A percentile compares a stretch with the other conserved stretches of the same genome.
Evolutionary conservation across 2,797 vertebrate species (phyloP).

Genomic region (Tolypeutes matacus): DNA sequence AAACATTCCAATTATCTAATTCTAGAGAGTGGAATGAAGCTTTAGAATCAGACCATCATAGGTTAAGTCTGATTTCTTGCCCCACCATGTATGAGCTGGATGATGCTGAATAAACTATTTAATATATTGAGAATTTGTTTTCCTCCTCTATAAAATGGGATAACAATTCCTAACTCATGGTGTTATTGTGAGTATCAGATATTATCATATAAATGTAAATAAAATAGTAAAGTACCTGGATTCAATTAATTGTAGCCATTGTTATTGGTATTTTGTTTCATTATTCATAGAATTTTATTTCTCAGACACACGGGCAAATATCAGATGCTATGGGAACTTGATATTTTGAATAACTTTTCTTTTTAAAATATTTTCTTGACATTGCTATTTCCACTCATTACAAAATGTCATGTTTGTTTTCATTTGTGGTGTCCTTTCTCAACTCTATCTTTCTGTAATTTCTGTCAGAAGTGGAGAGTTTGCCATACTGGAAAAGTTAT

Average conservation of each 20-base stretch:
- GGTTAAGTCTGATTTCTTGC: neutral
- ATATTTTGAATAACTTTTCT: constrained; percentile 46
- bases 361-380: constrained; percentile 44
- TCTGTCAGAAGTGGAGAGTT: constrained; percentile 37
- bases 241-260: neutral
- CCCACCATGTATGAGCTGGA: neutral
- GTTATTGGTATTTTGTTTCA: neutral
- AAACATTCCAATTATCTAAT: neutral
- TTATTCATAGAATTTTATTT: constrained; percentile 32
- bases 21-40: neutral
- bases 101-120: neutral
- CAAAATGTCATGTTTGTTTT: constrained; percentile 71
- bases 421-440: constrained; percentile 62
- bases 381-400: constrained; percentile 49
- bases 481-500: constrained; percentile 48
- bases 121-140: neutral
- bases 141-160: neutral
- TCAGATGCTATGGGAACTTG: neutral
- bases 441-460: constrained; percentile 71
- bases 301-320: neutral
- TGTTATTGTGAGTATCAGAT: neutral
- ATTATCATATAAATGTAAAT: neutral
- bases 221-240: neutral
- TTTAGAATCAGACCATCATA: neutral
- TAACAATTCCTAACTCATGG: neutral